phyloP scores from a whole-genome alignment of 2,113 vertebrate genomes.

The Cygnus buccinator region DNA sequence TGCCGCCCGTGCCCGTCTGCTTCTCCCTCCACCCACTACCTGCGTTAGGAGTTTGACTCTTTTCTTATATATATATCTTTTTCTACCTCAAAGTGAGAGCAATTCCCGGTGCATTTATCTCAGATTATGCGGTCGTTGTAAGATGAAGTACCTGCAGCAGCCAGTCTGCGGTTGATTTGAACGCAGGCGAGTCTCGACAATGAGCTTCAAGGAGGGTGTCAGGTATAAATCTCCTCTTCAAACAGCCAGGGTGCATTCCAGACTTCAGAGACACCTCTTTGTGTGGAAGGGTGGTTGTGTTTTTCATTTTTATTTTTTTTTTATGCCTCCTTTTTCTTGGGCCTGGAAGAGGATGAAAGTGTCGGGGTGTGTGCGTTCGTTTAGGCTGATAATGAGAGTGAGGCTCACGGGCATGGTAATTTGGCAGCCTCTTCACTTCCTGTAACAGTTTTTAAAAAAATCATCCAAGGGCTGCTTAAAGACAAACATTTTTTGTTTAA shows the following conservation, averaged over 20 bases:
- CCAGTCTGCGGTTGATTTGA: conserved; percentile 89
- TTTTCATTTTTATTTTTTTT: background rate
- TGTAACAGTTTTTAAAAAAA: conserved; percentile 80
- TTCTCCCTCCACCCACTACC: conserved; percentile 37
- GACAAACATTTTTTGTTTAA: conserved; percentile 82
- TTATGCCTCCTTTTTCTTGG: conserved; percentile 63
- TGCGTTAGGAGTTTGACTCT: background rate
- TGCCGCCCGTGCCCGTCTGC: accelerated
- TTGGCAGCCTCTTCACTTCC: conserved; percentile 90
- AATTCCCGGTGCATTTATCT: conserved; percentile 85
- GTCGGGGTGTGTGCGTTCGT: conserved; percentile 76
- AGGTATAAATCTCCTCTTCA: conserved; percentile 85
- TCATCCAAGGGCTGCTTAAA: conserved; percentile 80
- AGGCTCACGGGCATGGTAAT: conserved; percentile 82
- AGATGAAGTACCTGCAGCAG: conserved; percentile 86
- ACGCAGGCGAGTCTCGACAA: conserved; percentile 91
- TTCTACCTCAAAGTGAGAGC: conserved; percentile 81
- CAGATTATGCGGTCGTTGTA: conserved; percentile 86
- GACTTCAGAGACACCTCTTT: conserved; percentile 83
- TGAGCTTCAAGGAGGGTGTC: conserved; percentile 81
- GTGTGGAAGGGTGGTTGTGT: conserved; percentile 67
- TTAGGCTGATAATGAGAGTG: conserved; percentile 91
- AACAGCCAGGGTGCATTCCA: conserved; percentile 85
- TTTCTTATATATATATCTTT: background rate
- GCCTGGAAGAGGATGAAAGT: conserved; percentile 88